Evolutionary conservation across 2,888 invertebrate species (phyloP), one percentile per base, ranked within the genome.

Genomic region (Acleris emargana): DNA sequence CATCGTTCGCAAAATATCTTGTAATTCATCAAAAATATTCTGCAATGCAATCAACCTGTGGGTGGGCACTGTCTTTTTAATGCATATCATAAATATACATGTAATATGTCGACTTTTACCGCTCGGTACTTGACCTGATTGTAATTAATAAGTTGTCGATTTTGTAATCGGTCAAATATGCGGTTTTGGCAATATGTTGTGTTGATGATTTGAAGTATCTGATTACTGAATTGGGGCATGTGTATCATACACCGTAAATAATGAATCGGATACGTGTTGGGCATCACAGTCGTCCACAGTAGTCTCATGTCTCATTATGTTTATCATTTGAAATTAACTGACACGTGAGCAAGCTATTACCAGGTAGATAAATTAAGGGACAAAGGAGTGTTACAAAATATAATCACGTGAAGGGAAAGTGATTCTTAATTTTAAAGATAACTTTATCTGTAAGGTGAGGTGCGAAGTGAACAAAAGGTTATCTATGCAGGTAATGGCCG

Each of bases 1-100:
- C 73, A 69, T 69, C 71, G 74, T 86, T 87, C 82, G 87, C 85
- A 87, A 87, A 88, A 86, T 87, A 87, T 85, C 83, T 83, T 77
- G 80, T 85, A 86, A 85, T 87, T 82, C 84, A 83, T 87, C 84
- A 84, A 76, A 38, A 78, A 80, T 80, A 79, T 78, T 60, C 72
- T 76, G 78, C 74, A 75, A 76, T 79, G 79, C 81, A 81, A 84
- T 80, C 76, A 73, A 78, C 60, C 83, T 62, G 86, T 86, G 87
- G 87, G 88, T 87, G 88, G 87, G 78, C 79, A 75, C 73, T 73
- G 73, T 76, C 70, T 71, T 73, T 74, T 78, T 75, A 76, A 84
- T 83, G 81, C 78, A 71, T 74, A 71, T 73, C 78, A 73, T 80
- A 71, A 69, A 70, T 76, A 73, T 51, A 54, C 49, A 52, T 13